phyloP scores from a whole-genome alignment of 2,888 invertebrate genomes.

The Piscicola geometra region DNA sequence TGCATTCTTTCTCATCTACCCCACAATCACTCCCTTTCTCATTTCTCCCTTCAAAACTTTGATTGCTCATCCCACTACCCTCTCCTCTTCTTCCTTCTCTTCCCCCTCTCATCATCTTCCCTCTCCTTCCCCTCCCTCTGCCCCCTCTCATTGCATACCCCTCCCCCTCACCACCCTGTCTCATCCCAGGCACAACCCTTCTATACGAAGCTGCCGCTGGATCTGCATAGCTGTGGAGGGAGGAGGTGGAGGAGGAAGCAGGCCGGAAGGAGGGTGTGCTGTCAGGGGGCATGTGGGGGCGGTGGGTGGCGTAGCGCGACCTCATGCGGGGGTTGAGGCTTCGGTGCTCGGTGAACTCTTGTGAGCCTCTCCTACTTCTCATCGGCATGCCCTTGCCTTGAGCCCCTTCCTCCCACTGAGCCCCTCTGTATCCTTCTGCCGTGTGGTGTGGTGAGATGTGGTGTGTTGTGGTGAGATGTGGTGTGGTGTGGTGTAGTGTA shows the following conservation, averaged over 20 bases:
- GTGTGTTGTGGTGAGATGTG: not conserved
- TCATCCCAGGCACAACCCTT: not conserved
- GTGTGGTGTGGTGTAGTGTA: not conserved
- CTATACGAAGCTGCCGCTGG: not conserved
- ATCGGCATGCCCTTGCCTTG: not conserved
- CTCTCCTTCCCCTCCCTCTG: slow-evolving; percentile 1
- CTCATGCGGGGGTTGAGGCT: not conserved
- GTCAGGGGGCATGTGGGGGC: not conserved
- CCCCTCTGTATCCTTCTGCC: not conserved
- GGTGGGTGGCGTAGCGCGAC: not conserved
- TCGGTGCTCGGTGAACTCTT: not conserved
- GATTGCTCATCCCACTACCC: not conserved
- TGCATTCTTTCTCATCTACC: not conserved
- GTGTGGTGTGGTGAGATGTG: not conserved
- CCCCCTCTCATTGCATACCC: not conserved
- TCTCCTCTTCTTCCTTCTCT: slow-evolving; percentile 10
- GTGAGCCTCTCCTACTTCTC: not conserved
- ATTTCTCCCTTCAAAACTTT: not conserved
- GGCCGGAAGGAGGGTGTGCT: not conserved
- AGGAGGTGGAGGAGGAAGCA: not conserved
- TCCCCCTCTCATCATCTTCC: not conserved
- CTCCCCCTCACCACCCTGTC: not conserved
- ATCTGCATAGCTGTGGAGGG: not conserved
- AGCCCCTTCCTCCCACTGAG: not conserved
- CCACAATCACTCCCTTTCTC: not conserved